These are phyloP conservation scores for Bolinopsis microptera DNA, from an alignment of 37 sponge, comb jelly and placozoan species.

Conservation along the genomic window DNA sequence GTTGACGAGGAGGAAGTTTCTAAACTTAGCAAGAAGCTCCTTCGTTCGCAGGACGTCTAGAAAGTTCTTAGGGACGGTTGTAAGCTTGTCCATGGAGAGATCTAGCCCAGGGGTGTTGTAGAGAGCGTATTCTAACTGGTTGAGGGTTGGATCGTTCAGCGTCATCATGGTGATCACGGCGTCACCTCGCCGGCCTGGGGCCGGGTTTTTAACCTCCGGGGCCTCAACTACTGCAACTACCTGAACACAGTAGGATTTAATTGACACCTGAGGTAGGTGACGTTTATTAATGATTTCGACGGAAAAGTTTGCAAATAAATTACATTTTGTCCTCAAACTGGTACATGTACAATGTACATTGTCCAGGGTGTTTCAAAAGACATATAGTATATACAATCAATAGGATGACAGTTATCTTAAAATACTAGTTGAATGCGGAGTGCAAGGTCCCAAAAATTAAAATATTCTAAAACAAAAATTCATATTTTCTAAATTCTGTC, in stretches of 20 bases:
- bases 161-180: background rate
- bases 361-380: too few relatives aligned
- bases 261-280: too few relatives aligned
- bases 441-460: too few relatives aligned
- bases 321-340: too few relatives aligned
- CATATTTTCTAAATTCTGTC: too few relatives aligned
- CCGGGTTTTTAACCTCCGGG: background rate
- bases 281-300: too few relatives aligned
- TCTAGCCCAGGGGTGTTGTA: background rate
- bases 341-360: too few relatives aligned
- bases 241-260: background rate
- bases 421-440: too few relatives aligned
- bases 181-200: background rate
- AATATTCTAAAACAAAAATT: too few relatives aligned
- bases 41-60: background rate
- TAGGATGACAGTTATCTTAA: too few relatives aligned
- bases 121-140: background rate
- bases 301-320: too few relatives aligned
- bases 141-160: conserved; percentile 7
- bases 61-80: background rate
- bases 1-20: conserved; percentile 12
- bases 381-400: too few relatives aligned
- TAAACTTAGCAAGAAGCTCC: conserved; percentile 4
- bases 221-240: background rate
- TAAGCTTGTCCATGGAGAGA: conserved; percentile 10